phyloP scores from a whole-genome alignment of 2,113 vertebrate species.

The Aythya baeri region DNA sequence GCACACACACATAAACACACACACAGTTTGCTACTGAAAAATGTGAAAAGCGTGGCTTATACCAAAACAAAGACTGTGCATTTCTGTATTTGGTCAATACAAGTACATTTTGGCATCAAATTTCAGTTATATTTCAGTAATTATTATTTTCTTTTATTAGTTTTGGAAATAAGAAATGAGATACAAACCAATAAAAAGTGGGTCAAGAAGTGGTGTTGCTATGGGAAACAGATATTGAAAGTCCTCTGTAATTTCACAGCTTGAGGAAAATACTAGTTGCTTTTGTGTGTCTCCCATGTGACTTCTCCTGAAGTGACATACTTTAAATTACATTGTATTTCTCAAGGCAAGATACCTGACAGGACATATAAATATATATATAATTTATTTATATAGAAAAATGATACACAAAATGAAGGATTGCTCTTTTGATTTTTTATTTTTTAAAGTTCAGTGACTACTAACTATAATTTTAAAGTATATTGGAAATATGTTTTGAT shows the following conservation, averaged over 20 bases:
- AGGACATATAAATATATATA: background rate
- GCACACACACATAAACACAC: background rate
- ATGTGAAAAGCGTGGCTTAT: background rate
- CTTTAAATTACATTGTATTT: slow-evolving; percentile 43
- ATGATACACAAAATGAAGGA: background rate
- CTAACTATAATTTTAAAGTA: background rate
- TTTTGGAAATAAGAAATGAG: background rate
- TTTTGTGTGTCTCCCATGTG: background rate
- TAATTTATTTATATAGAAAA: background rate
- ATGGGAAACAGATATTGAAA: slow-evolving; percentile 26
- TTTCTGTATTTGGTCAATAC: background rate
- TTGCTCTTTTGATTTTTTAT: background rate
- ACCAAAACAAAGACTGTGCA: background rate
- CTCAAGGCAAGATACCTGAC: slow-evolving; percentile 2
- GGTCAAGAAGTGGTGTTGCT: slow-evolving; percentile 27
- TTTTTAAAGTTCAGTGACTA: background rate
- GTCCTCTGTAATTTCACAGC: background rate
- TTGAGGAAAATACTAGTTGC: slow-evolving; percentile 28
- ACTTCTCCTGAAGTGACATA: slow-evolving; percentile 16
- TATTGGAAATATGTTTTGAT: background rate
- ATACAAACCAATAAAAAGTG: background rate
- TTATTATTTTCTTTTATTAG: background rate
- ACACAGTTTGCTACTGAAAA: background rate
- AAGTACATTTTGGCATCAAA: background rate
- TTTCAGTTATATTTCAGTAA: background rate